These are phyloP conservation scores for Acridotheres tristis DNA, from an alignment of 2,797 vertebrate species.

Conservation along the genomic window DNA sequence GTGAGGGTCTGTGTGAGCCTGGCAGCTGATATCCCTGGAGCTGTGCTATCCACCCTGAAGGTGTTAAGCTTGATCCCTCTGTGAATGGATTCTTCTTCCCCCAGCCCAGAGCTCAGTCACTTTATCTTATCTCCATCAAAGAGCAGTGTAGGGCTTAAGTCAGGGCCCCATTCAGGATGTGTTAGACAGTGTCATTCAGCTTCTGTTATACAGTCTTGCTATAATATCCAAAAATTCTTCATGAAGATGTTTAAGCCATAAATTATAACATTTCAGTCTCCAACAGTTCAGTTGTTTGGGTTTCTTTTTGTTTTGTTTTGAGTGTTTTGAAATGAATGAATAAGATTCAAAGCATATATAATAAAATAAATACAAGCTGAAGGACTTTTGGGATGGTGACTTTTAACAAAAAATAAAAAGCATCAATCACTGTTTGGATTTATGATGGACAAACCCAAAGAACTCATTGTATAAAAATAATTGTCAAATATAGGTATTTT, in stretches of 20 bases:
- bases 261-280: neutral
- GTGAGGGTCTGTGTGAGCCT: neutral
- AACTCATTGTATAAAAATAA: neutral
- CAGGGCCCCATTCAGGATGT: neutral
- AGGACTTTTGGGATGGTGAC: fast-evolving
- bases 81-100: no score
- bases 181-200: neutral
- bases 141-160: neutral
- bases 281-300: fast-evolving
- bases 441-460: neutral
- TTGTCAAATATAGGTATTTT: neutral
- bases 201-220: neutral
- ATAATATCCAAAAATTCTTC: neutral
- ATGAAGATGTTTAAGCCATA: neutral
- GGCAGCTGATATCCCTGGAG: neutral
- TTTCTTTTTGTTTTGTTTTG: neutral
- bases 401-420: neutral
- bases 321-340: neutral
- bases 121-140: neutral
- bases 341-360: neutral
- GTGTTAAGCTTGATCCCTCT: neutral
- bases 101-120: neutral
- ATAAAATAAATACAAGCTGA: neutral
- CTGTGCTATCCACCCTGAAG: no score
- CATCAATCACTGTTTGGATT: neutral